Evolutionary conservation across 2,888 invertebrate species (phyloP).

Genomic region (Dinocampus coccinellae): DNA sequence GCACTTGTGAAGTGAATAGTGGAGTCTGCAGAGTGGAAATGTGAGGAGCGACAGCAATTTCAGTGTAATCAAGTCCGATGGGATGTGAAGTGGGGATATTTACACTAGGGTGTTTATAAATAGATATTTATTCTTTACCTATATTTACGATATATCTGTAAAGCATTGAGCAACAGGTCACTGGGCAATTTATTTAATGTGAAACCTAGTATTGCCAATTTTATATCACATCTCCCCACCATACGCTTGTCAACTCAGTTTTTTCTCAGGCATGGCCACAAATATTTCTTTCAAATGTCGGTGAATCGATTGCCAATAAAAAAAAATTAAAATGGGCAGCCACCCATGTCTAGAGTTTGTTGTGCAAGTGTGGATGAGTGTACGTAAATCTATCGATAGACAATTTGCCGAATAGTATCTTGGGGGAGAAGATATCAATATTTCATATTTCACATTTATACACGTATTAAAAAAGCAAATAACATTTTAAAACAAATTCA

Average conservation of each 20-base stretch:
- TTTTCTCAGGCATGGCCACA: not conserved
- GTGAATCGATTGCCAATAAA: not conserved
- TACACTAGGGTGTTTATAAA: slow-evolving; percentile 60
- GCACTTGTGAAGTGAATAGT: slow-evolving; percentile 22
- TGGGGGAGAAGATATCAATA: too few relatives aligned
- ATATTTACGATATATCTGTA: slow-evolving; percentile 67
- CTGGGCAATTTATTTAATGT: slow-evolving; percentile 64
- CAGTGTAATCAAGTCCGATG: slow-evolving; percentile 25
- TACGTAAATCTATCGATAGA: not conserved
- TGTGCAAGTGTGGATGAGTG: not conserved
- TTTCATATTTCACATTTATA: too few relatives aligned
- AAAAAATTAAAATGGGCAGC: too few relatives aligned
- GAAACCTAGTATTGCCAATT: slow-evolving; percentile 25
- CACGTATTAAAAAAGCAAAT: too few relatives aligned
- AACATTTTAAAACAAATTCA: too few relatives aligned
- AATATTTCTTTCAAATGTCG: slow-evolving; percentile 2
- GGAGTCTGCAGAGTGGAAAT: slow-evolving; percentile 24
- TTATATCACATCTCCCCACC: slow-evolving; percentile 14
- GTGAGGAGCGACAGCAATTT: slow-evolving; percentile 43
- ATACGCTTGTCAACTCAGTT: slow-evolving; percentile 23
- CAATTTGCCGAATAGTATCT: not conserved
- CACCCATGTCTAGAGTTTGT: too few relatives aligned
- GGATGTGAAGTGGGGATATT: slow-evolving; percentile 47
- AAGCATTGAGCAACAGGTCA: slow-evolving; percentile 71
- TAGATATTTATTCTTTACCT: slow-evolving; percentile 67